Base-by-base conservation (phyloP, 2,888 invertebrate species). In the Formica aserva region DNA sequence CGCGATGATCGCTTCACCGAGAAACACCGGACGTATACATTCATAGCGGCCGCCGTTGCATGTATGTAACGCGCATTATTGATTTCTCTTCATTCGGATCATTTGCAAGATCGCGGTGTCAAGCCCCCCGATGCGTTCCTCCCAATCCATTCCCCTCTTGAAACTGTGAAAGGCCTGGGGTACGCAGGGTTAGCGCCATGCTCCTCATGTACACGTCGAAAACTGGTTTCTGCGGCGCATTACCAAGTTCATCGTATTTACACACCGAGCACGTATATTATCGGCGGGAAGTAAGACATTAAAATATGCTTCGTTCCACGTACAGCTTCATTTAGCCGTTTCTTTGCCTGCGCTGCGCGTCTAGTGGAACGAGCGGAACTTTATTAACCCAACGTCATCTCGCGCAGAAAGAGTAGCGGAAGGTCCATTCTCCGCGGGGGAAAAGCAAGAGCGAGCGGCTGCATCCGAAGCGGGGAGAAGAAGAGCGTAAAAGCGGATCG, bases 291-390 rank as follows among this genome's bases (percentile, higher is more conserved):
- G 87, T 89, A 90, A 91, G 90, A 90, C 90, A 89, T 90, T 90
- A 90, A 89, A 90, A 90, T 90, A 90, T 89, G 91, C 90, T 88
- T 89, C 91, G 88, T 89, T 88, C 87, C 88, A 65, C 84, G 88
- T 88, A 90, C 91, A 85, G 88, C 90, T 90, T 90, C 91, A 90
- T 90, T 91, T 91, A 88, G 81, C 87, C 80, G 83, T 82, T 90
- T 90, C 90, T 90, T 91, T 89, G 72, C 83, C 82, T 81, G 74
- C 48, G 15, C 62, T 22, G 57, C 76, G 88, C 78, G 82, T 76
- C 88, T 72, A 72, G 81, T 35, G 66, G 80, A 85, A 88, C 86
- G 89, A 85, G 87, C 88, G 88, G 83, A 88, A 89, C 90, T 89
- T 89, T 89, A 89, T 90, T 90, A 90, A 90, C 86, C 87, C 83